Evolutionary conservation across 2,888 invertebrate genomes (phyloP), one percentile per base, ranked within the genome.

Genomic region (Dynastes tityus): DNA sequence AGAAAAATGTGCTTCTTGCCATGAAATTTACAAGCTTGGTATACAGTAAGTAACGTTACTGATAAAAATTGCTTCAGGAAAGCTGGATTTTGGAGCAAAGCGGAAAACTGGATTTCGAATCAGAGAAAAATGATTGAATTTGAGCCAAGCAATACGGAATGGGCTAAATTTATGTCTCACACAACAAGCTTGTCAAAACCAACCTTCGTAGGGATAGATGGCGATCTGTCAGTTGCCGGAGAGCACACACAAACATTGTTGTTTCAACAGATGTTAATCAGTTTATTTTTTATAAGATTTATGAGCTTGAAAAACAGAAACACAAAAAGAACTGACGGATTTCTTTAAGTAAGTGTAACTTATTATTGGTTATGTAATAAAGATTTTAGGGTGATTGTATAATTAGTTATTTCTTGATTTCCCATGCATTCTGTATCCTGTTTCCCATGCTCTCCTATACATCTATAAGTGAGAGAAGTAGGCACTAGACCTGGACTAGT

Each of bases 11-110:
- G 22, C 27, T 58, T 16, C 58, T n/a, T 8, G 58, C 58, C n/a
- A 58, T 58, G 58, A 58, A 58, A 58, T 58, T 58, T 9, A 16
- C 16, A 8, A 58, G 58, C 58, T 16, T 58, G 58, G 58, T 58
- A 58, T 27, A 22, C 22, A 58, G 27, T 58, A 16, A 58, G 27
- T 58, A 16, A 58, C 58, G 58, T 58, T 16, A 58, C 58, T 58
- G 58, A n/a, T 16, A 58, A 58, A 27, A 58, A 58, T 22, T 58
- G 22, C 58, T 58, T 58, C 27, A 58, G 16, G 58, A 58, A 58
- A 22, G 58, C 22, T 58, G 58, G 58, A 16, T 58, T 27, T 22
- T 16, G 22, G n/a, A 58, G 3, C 58, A 2, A 16, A n/a, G 3
- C 27, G 9, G 27, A 6, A n/a, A 27, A 16, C 58, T 16, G 16